Conservation (phyloP, 2,113 vertebrate species). For the Procapra przewalskii region DNA sequence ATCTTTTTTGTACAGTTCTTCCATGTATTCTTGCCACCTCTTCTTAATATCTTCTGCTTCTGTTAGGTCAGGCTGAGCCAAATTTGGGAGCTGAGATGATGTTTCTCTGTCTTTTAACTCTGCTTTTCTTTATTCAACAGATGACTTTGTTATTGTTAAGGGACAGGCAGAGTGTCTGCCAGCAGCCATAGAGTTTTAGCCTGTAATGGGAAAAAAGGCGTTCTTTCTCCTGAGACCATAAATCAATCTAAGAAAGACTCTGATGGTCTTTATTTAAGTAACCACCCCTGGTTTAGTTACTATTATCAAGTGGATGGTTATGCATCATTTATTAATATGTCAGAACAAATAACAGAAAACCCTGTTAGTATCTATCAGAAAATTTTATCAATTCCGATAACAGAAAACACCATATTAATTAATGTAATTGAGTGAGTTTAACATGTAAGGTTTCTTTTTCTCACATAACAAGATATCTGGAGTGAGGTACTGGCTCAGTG, state of each 20-base stretch:
- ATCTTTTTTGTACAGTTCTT: too few species aligned
- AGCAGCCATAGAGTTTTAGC: neutral
- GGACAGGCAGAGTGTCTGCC: neutral
- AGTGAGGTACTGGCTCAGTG: neutral
- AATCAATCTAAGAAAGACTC: neutral
- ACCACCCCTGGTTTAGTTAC: neutral
- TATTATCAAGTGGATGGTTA: neutral
- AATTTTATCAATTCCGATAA: conserved; percentile 18
- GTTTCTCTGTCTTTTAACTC: neutral
- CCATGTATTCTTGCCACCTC: too few species aligned
- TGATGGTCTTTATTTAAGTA: neutral
- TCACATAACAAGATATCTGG: neutral
- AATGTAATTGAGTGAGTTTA: neutral
- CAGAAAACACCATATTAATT: neutral
- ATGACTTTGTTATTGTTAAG: neutral
- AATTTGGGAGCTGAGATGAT: neutral
- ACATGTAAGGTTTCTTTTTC: conserved; percentile 3
- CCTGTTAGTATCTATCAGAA: neutral
- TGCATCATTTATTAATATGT: neutral
- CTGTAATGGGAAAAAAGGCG: neutral
- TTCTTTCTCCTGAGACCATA: neutral
- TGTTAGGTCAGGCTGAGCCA: neutral
- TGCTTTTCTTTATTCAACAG: neutral
- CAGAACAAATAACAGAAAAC: conserved; percentile 14
- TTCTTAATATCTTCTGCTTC: too few species aligned